Percentiles rank a stretch among this genome's conserved stretches.
phyloP scores from a whole-genome alignment of 2,888 invertebrate species.

The Hirtodrosophila histrioides region DNA sequence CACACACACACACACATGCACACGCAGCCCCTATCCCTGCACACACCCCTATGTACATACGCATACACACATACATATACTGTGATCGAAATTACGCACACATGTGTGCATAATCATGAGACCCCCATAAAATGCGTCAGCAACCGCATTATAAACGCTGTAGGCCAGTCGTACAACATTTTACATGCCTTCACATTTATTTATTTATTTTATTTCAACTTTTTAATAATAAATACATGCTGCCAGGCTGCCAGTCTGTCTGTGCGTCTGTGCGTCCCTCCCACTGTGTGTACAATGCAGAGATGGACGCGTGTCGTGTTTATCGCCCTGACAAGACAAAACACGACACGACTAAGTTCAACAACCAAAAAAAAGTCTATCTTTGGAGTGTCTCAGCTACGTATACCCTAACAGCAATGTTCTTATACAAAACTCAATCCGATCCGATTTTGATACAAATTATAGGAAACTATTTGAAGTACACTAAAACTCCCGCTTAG shows the following conservation, averaged over 20 bases:
- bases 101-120: constrained; percentile 31
- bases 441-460: too few relatives aligned
- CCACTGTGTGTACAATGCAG: background rate
- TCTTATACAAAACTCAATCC: too few relatives aligned
- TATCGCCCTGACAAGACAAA: too few relatives aligned
- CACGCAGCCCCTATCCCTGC: constrained; percentile 20
- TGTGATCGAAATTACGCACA: background rate
- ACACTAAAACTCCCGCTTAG: too few relatives aligned
- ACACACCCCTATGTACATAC: constrained; percentile 40
- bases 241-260: background rate
- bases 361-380: too few relatives aligned
- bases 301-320: too few relatives aligned
- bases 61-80: background rate
- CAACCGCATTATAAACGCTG: constrained; percentile 34
- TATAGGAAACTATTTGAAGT: too few relatives aligned
- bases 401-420: too few relatives aligned
- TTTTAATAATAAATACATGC: constrained; percentile 60
- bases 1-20: constrained; percentile 12
- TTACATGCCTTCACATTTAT: constrained; percentile 51
- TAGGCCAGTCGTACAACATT: constrained; percentile 37
- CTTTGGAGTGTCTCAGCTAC: too few relatives aligned
- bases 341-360: too few relatives aligned
- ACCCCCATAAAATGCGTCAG: constrained; percentile 65
- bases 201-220: constrained; percentile 51
- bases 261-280: constrained; percentile 9